Evolutionary conservation across 1,140 invertebrate genomes (phyloP).

Genomic region (Leptopilina boulardi): DNA sequence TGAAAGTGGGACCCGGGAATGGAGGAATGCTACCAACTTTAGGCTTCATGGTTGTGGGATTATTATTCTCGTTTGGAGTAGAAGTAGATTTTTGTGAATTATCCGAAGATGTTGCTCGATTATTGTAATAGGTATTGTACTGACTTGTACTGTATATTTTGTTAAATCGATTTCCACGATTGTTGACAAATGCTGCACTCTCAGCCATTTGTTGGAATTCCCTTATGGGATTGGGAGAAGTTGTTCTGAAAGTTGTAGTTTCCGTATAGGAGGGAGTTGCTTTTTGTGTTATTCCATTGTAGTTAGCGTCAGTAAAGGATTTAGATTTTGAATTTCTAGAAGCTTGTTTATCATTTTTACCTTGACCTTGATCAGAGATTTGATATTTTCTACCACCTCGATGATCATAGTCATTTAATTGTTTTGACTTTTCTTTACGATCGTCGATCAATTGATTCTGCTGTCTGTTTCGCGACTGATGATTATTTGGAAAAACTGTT

Average conservation of each 20-base stretch:
- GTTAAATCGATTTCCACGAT: conserved; percentile 71
- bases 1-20: conserved; percentile 65
- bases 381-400: not conserved
- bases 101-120: conserved; percentile 43
- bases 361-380: conserved; percentile 49
- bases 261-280: conserved; percentile 69
- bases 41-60: conserved; percentile 34
- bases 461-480: conserved; percentile 51
- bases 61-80: conserved; percentile 39
- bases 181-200: conserved; percentile 83
- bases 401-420: conserved; percentile 54
- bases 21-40: conserved; percentile 50
- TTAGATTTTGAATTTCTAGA: conserved; percentile 56
- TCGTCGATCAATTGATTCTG: conserved; percentile 60
- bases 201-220: conserved; percentile 86
- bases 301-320: conserved; percentile 52
- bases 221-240: conserved; percentile 66
- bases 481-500: conserved; percentile 48
- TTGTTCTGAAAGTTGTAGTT: conserved; percentile 69
- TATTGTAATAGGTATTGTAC: conserved; percentile 57
- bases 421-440: conserved; percentile 53
- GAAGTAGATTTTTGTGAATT: conserved; percentile 49
- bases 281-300: conserved; percentile 54
- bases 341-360: conserved; percentile 56
- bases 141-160: conserved; percentile 65